Percentiles rank a stretch among this genome's conserved stretches.
These are phyloP conservation scores for Aleiodes leptofemur DNA, from an alignment of 2,888 invertebrate genomes.

Conservation along the genomic window DNA sequence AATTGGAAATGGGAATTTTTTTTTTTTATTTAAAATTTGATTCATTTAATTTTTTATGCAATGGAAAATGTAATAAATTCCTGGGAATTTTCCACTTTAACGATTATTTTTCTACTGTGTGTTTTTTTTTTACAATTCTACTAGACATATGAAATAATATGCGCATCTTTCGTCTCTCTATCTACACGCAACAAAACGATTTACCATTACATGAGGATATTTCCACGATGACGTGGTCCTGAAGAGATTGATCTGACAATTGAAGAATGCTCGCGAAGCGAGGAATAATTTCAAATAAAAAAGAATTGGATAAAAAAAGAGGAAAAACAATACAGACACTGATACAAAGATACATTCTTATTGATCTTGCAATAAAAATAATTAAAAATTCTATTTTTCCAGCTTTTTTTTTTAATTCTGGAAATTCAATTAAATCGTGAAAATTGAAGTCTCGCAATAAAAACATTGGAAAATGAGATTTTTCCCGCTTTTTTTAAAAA, in stretches of 20 bases:
- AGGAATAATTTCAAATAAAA: constrained; percentile 1
- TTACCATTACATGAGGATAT: constrained; percentile 33
- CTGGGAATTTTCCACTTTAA: constrained; percentile 1
- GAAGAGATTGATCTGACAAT: constrained; percentile 35
- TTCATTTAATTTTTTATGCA: background rate
- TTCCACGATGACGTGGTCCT: constrained; percentile 41
- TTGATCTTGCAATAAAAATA: constrained; percentile 2
- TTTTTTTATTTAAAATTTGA: background rate
- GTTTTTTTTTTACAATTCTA: background rate
- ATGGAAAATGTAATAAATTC: background rate
- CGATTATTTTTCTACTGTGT: background rate
- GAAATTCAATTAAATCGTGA: background rate
- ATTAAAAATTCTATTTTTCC: background rate
- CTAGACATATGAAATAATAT: constrained; percentile 2
- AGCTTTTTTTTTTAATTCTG: too few species aligned
- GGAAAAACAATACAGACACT: background rate
- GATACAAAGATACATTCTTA: background rate
- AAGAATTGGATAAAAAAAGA: background rate
- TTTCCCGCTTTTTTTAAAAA: background rate
- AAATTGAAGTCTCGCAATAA: background rate
- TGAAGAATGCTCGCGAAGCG: constrained; percentile 25
- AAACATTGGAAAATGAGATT: background rate
- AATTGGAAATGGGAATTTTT: background rate
- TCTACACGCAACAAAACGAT: constrained; percentile 20
- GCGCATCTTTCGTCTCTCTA: constrained; percentile 7